Base-by-base conservation (phyloP, 2,113 vertebrate genomes). In the Chionodraco myersi region DNA sequence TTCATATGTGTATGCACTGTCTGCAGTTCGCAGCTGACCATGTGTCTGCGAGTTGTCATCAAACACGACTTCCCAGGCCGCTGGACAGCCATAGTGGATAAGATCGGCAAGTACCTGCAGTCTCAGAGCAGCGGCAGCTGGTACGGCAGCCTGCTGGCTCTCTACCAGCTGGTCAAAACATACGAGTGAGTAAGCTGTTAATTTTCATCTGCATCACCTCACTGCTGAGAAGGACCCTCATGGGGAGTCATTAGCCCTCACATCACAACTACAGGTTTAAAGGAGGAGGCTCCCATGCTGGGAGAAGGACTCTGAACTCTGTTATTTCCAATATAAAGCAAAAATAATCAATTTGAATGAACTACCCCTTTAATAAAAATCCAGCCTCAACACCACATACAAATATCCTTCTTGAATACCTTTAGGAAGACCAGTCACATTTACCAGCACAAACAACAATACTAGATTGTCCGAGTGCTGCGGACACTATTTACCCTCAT, bases 141-240 rank as follows among this genome's bases (percentile, higher is more conserved):
- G 97, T 97, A 99, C 0, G 98, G 98, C 66, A 98, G 96, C 89
- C 95, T 99, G 62, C 92, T 99, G 36, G 97, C 97, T 52, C 95
- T 99, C 1, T 99, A 99, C 89, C 98, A 99, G 83, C 95, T 99
- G 69, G 98, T 99, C 91, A 99, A 99, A 93, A 99, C 96, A 15
- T 99, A 99, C 0, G 98, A 99, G 98, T 99, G 93, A 99, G 98
- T 97, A 81, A 65, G 12, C 0, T 23, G 14, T 48, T 30, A 3
- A 30, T 30, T 30, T 30, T 30, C 30, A 30, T 30, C 30, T 30
- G 30, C 30, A 30, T 30, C 30, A 4, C 30, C 30, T 30, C 30
- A 30, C 30, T 30, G 30, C 30, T 30, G 30, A 30, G 30, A 30
- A 30, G 30, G 30, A 30, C 30, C 30, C n/a, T 47, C 21, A 15